A percentile compares a stretch with the other conserved stretches of the same genome.
Conservation (phyloP, 2,888 invertebrate species). For the Amblyjoppa fuscipennis region DNA sequence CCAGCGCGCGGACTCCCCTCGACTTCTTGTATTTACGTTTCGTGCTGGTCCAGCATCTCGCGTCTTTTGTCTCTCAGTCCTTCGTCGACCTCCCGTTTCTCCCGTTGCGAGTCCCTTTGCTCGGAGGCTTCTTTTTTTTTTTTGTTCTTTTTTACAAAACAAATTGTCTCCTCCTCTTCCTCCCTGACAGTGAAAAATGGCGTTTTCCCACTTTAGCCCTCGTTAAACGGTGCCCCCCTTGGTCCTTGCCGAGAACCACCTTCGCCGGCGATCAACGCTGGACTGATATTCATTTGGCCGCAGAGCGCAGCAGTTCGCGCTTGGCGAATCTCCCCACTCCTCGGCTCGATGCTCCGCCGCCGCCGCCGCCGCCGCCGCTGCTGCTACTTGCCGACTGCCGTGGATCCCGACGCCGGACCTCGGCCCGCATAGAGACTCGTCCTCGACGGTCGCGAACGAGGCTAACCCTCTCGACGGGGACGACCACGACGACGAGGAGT, state of each 20-base stretch:
- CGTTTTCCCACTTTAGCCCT: conserved; percentile 36
- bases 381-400: conserved; percentile 49
- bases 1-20: background rate
- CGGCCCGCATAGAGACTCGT: conserved; percentile 62
- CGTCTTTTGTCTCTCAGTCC: no score
- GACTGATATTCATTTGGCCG: conserved; percentile 83
- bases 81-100: no score
- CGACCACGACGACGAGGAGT: conserved; percentile 31
- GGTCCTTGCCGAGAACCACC: conserved; percentile 77
- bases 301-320: conserved; percentile 80
- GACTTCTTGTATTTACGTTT: background rate
- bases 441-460: conserved; percentile 62
- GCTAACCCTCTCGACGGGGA: conserved; percentile 52
- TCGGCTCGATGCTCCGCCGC: conserved; percentile 64
- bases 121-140: background rate
- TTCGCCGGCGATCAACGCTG: conserved; percentile 83
- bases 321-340: conserved; percentile 67
- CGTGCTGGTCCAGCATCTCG: no score
- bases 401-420: conserved; percentile 40
- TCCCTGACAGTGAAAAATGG: conserved; percentile 32
- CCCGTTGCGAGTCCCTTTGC: background rate
- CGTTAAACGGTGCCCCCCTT: conserved; percentile 44
- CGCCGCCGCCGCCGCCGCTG: conserved; percentile 49
- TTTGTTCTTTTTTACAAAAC: background rate
- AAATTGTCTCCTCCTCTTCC: background rate